Evolutionary conservation across 1,140 invertebrate genomes (phyloP), one percentile per base, ranked within the genome.

Genomic region (Drosophila tani): DNA sequence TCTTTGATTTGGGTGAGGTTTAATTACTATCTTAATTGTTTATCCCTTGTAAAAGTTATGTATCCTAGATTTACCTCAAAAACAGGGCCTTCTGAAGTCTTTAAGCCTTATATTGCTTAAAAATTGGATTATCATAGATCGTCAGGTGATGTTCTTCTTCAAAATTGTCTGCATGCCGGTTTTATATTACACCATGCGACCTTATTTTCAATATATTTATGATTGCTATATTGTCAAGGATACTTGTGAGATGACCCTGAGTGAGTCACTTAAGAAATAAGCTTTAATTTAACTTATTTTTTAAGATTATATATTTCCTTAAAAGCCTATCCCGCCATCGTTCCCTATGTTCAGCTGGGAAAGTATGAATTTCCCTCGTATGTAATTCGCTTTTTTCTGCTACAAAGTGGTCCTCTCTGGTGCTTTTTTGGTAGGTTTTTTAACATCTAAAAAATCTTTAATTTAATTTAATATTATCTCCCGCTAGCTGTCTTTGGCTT

Each of bases 121-220:
- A 0, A 90, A 75, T 41, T 90, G 85, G 85, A 8, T 49, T 32
- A 24, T 56, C 0, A 90, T 90, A 4, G 65, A 90, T 82, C 49
- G 50, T 0, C 85, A 90, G 58, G 85, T 90, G 0, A 90, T 90
- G 81, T 91, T 90, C 40, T 90, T 90, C 32, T 90, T 76, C 17
- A 90, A 79, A 51, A 76, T 90, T 12, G 85, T 90, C 27, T 79
- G 70, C 43, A 85, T 90, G 86, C 85, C 85, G 1, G 85, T 90
- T 2, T 14, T 85, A 0, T 90, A 82, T 12, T 90, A 90, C 35
- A 63, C 50, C 1, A 9, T 82, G 50, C 53, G 85, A 15, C 85
- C 85, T 2, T 90, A 85, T 46, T 90, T 82, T 56, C 85, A 90
- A 53, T 90, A 90, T 5, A 53, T 90, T 0, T 85, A 65, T 21